These are phyloP conservation scores for Suncus etruscus DNA, from an alignment of 2,113 vertebrate genomes.

Conservation along the genomic window DNA sequence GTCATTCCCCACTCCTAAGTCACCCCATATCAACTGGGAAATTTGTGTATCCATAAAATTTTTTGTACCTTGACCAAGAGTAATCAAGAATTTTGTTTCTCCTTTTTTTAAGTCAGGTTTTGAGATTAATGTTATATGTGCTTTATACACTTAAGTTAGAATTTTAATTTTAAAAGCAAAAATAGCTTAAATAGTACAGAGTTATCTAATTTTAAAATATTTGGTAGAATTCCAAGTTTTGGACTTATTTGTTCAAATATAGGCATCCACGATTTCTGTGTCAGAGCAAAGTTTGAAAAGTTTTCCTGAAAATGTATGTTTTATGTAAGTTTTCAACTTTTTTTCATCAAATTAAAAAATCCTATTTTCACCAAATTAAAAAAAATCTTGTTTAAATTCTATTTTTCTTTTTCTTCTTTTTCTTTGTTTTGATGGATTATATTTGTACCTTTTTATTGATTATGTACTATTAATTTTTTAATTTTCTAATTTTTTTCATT, in stretches of 20 bases:
- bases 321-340: neutral
- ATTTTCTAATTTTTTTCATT: too few relatives aligned
- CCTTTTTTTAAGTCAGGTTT: slow-evolving; percentile 3
- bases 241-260: too few relatives aligned
- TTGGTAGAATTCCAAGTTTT: too few relatives aligned
- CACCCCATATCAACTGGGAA: too few relatives aligned
- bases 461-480: too few relatives aligned
- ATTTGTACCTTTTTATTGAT: too few relatives aligned
- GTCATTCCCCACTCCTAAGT: too few relatives aligned
- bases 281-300: neutral
- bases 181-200: neutral
- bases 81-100: too few relatives aligned
- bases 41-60: too few relatives aligned
- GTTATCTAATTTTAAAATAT: slow-evolving; percentile 4
- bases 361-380: too few relatives aligned
- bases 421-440: too few relatives aligned
- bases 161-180: neutral
- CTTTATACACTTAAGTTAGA: slow-evolving; percentile 5
- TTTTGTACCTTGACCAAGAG: too few relatives aligned
- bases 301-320: neutral
- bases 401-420: neutral
- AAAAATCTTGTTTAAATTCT: neutral
- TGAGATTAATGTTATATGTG: neutral
- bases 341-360: neutral
- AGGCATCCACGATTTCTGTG: neutral